Base-by-base conservation (phyloP, 1,140 invertebrate species). In the Cherax quadricarinatus region DNA sequence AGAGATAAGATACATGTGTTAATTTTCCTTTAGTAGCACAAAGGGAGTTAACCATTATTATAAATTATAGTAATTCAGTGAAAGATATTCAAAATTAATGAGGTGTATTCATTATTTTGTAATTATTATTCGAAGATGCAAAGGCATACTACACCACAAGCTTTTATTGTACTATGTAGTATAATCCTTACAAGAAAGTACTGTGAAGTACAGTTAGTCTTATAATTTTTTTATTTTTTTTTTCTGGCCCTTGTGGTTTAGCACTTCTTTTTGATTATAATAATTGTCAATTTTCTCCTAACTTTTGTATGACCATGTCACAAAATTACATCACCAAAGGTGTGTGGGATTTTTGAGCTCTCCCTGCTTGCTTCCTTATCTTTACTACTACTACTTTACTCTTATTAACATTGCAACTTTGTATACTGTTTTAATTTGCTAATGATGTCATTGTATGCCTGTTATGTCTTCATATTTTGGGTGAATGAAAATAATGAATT, bases 371-470 rank as follows among this genome's bases (percentile, higher is more conserved):
- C 62, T 66, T n/a, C 62, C 3, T 5, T 4, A 16, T 4, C 70
- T n/a, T 30, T 4, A 21, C 70, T n/a, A 5, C n/a, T n/a, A n/a
- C 4, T 73, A 24, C 70, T 73, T 30, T 18, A 66, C 62, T 16
- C 21, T n/a, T 16, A 10, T 66, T 73, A 30, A 73, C 18, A 57
- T 18, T 57, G n/a, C 21, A 60, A 53, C 81, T 51, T 51, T 57
- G 48, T 57, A 51, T 83, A 83, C 51, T 60, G 21, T 57, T 21
- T n/a, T 57, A 24, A 57, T 83, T 57, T 83, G 70, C 70, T 73
- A 30, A 57, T 81, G 41, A 81, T 83, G 81, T 83, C 81, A 57
- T 83, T 53, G 81, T 83, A 48, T 83, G 21, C 81, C 81, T 83
- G 81, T 83, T 83, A 57, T 53, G 51, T 57, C 51, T 57, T 83